Base-by-base conservation (phyloP, 2,797 vertebrate genomes). In the Tragelaphus oryx region DNA sequence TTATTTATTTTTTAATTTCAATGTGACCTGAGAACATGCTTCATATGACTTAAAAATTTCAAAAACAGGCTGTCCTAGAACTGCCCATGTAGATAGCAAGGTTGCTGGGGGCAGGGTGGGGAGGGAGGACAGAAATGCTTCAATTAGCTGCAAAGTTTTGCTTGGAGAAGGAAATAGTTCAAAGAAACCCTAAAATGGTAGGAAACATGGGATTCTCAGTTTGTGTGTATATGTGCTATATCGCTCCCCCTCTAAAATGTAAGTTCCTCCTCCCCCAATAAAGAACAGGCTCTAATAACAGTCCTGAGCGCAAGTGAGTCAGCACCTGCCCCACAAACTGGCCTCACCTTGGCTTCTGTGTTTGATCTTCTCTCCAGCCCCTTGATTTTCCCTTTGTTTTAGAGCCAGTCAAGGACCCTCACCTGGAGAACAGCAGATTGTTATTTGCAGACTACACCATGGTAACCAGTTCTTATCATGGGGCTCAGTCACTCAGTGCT, bases 151-250 rank as follows among this genome's bases (percentile, higher is more conserved):
- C 94, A 96, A 99, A 97, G 75, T 94, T 96, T 96, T 96, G 98
- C 98, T 98, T 88, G 99, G 98, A 0, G 95, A 28, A 0, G 99
- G 98, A 96, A 99, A 99, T 83, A 98, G 93, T 95, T 99, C 98
- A 60, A 99, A 99, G 98, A 99, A 99, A 8, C 97, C 99, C 99
- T 99, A 98, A 24, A 97, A 85, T 81, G 17, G 52, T 17, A 68
- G 16, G 87, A 71, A 93, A 94, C 28, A 6, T 22, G 50, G 54
- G 57, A 12, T 92, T 81, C 85, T 33, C 37, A 78, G 87, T 87
- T 93, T 74, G 37, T 75, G 18, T 82, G 75, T 48, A 10, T 57
- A 28, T 22, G 3, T 46, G 59, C 84, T 55, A 9, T n/a, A 46
- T 48, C 4, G 41, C 60, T 60, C 26, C 41, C 65, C 37, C 57